Evolutionary conservation across 2,888 invertebrate genomes (phyloP).

Genomic region (Stenodema calcarata): DNA sequence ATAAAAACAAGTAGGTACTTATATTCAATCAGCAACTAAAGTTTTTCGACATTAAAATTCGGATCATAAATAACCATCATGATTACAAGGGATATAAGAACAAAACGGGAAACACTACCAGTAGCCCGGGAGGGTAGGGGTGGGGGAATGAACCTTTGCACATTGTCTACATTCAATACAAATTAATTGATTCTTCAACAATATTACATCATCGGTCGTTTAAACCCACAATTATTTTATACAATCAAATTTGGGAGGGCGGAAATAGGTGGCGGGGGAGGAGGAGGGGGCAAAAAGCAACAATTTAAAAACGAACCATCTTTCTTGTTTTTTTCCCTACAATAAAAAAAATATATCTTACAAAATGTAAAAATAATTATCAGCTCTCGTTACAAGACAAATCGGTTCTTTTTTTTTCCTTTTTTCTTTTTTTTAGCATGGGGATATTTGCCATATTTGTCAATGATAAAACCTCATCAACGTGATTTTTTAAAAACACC

Average conservation of each 20-base stretch:
- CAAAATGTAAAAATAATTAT: constrained; percentile 53
- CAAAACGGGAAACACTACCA: neutral
- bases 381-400: constrained; percentile 3
- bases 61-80: neutral
- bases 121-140: neutral
- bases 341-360: constrained; percentile 53
- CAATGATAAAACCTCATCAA: neutral
- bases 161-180: neutral
- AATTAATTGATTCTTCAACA: neutral
- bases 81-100: neutral
- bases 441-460: neutral
- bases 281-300: constrained; percentile 25
- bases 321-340: constrained; percentile 32
- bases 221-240: neutral
- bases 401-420: constrained; percentile 6
- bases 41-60: neutral
- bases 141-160: neutral
- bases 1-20: constrained; percentile 7
- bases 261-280: neutral
- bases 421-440: neutral
- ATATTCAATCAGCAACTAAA: constrained; percentile 36
- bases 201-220: neutral
- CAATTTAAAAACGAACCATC: constrained; percentile 30
- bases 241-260: neutral
- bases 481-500: neutral